Conservation (phyloP, 64 coral and sea anemone species). For the Platygyra sinensis region DNA sequence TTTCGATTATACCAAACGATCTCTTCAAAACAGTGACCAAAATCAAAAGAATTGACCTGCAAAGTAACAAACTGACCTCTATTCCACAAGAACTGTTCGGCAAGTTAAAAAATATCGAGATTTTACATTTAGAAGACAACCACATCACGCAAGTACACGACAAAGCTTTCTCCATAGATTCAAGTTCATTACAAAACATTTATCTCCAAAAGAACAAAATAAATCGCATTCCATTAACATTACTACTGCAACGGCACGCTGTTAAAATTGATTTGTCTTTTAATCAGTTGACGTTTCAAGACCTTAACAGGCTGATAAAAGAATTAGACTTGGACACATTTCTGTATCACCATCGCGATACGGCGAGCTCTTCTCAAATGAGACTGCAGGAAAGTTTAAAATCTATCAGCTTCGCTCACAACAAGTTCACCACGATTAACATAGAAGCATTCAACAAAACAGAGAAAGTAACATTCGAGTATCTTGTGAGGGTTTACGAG, state of each 20-base stretch:
- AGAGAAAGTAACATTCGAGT: slow-evolving; percentile 9
- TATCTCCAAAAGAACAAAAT: slow-evolving; percentile 61
- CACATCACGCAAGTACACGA: slow-evolving; percentile 40
- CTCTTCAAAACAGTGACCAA: slow-evolving; percentile 31
- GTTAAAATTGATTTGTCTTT: slow-evolving; percentile 44
- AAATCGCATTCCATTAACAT: slow-evolving; percentile 21
- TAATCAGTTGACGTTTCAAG: slow-evolving; percentile 57
- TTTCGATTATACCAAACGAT: slow-evolving; percentile 29
- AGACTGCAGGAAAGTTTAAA: slow-evolving; percentile 33
- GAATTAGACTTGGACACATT: slow-evolving; percentile 27
- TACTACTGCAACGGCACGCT: slow-evolving; percentile 44
- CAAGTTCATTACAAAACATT: slow-evolving; percentile 43
- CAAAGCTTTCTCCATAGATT: slow-evolving; percentile 52
- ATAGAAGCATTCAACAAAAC: slow-evolving; percentile 25
- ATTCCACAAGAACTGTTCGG: slow-evolving; percentile 28
- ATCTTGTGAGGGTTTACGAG: slow-evolving; percentile 47
- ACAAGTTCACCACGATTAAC: slow-evolving; percentile 39
- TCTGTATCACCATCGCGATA: slow-evolving; percentile 26
- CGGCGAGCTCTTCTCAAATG: not conserved
- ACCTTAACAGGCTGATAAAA: slow-evolving; percentile 34
- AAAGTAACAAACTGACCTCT: slow-evolving; percentile 39
- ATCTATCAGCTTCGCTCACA: slow-evolving; percentile 48
- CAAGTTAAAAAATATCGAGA: slow-evolving; percentile 22
- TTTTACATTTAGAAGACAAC: slow-evolving; percentile 66
- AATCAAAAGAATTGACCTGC: slow-evolving; percentile 49